phyloP scores from a whole-genome alignment of 1,140 invertebrate species.

The Drosophila nikananu region DNA sequence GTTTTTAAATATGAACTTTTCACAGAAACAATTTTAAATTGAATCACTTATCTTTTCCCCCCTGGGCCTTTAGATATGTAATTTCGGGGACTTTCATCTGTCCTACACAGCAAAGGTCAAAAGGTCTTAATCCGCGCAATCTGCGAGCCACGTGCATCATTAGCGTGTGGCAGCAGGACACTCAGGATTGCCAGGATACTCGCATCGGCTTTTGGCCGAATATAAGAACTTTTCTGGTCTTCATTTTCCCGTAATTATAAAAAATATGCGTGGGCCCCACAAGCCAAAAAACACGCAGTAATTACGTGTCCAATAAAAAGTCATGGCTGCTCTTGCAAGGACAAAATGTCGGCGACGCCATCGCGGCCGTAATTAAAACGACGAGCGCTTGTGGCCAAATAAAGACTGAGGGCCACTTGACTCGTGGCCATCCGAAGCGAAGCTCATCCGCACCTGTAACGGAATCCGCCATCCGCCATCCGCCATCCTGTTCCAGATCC shows the following conservation, averaged over 20 bases:
- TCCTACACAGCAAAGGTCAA: conserved; percentile 13
- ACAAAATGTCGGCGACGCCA: conserved; percentile 49
- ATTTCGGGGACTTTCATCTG: conserved; percentile 9
- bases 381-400: conserved; percentile 46
- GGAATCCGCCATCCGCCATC: conserved; percentile 4
- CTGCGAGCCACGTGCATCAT: conserved; percentile 39
- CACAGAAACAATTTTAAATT: neutral
- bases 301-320: conserved; percentile 82
- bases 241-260: conserved; percentile 71
- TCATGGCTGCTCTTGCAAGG: conserved; percentile 56
- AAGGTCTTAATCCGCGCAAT: conserved; percentile 32
- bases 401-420: conserved; percentile 47
- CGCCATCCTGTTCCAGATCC: conserved; percentile 4
- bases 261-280: conserved; percentile 66
- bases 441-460: conserved; percentile 27
- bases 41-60: neutral
- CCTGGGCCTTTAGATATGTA: neutral
- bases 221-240: conserved; percentile 48
- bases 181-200: conserved; percentile 25
- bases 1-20: neutral
- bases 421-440: conserved; percentile 38
- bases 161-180: conserved; percentile 34
- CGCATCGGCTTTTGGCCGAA: conserved; percentile 51
- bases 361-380: conserved; percentile 71
- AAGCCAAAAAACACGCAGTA: conserved; percentile 53